Conservation (phyloP, 2,888 invertebrate genomes). For the Cosmia pyralina region DNA sequence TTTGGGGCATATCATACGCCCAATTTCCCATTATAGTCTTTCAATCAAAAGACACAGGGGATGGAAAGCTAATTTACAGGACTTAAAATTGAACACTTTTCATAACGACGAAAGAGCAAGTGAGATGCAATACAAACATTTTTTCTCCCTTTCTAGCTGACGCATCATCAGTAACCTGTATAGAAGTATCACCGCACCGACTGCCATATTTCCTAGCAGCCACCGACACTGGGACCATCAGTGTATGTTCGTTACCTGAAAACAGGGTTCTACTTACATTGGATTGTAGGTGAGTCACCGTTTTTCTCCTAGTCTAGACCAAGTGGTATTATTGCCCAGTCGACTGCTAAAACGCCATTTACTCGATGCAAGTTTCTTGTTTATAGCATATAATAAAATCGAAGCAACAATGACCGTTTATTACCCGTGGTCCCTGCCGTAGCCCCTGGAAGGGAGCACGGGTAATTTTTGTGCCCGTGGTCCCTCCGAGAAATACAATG, state of each 20-base stretch:
- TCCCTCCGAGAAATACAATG: too few species aligned
- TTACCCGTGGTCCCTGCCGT: too few species aligned
- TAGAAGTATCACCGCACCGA: slow-evolving; percentile 75
- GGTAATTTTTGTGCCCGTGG: too few species aligned
- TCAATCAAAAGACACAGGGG: neutral
- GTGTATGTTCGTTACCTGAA: slow-evolving; percentile 78
- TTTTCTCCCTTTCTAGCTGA: slow-evolving; percentile 69
- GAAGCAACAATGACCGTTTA: too few species aligned
- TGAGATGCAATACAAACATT: neutral
- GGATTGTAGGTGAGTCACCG: slow-evolving; percentile 78
- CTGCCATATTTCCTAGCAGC: slow-evolving; percentile 82
- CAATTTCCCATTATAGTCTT: neutral
- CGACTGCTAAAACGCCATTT: too few species aligned
- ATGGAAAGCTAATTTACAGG: too few species aligned
- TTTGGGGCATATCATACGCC: neutral
- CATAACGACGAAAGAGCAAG: neutral
- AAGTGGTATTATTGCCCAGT: too few species aligned
- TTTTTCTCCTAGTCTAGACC: too few species aligned
- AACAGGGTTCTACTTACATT: slow-evolving; percentile 81
- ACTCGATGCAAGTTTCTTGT: too few species aligned
- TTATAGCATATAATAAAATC: too few species aligned
- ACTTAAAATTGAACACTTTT: neutral
- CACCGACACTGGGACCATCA: slow-evolving; percentile 81
- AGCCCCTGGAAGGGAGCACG: too few species aligned
- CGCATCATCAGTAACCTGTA: slow-evolving; percentile 76